Percentiles rank a stretch among this genome's conserved stretches.
Evolutionary conservation across 2,113 vertebrate genomes (phyloP).

Genomic region (Amphiprion percula): DNA sequence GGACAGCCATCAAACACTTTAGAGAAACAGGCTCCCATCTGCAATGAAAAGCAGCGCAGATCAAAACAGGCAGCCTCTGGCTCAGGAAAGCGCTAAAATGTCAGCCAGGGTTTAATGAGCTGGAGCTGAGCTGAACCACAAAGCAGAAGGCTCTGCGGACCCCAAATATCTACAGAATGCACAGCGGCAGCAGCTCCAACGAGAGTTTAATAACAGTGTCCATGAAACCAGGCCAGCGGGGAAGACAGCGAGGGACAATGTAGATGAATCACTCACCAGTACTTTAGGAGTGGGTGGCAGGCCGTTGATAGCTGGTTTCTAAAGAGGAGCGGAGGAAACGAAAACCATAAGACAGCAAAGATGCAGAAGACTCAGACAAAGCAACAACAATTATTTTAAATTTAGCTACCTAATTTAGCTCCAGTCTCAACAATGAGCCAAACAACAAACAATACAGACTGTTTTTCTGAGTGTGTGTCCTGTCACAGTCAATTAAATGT

Average conservation of each 20-base stretch:
- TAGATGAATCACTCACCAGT: constrained; percentile 88
- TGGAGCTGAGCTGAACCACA: constrained; percentile 45
- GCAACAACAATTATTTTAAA: constrained; percentile 20
- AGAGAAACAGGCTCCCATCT: constrained; percentile 99
- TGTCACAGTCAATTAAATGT: constrained; percentile 41
- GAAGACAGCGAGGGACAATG: constrained; percentile 29
- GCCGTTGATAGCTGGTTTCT: constrained; percentile 98
- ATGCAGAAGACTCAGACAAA: constrained; percentile 22
- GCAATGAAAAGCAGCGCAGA: constrained; percentile 48
- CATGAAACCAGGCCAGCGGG: constrained; percentile 20
- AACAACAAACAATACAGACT: constrained; percentile 1
- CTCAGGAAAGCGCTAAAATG: constrained; percentile 31
- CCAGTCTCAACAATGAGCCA: constrained; percentile 40
- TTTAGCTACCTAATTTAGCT: constrained; percentile 30
- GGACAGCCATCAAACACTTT: constrained; percentile 99
- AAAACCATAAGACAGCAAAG: constrained; percentile 34
- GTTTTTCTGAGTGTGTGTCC: constrained; percentile 13
- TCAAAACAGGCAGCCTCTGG: constrained; percentile 39
- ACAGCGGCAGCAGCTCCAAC: constrained; percentile 26
- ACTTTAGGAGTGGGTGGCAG: constrained; percentile 98
- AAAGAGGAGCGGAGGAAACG: constrained; percentile 41
- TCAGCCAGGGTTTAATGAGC: constrained; percentile 61
- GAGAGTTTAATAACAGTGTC: constrained; percentile 52
- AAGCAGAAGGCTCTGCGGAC: constrained; percentile 38
- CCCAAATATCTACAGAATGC: constrained; percentile 61